Evolutionary conservation across 2,888 invertebrate genomes (phyloP), one percentile per base, ranked within the genome.

Genomic region (Mythimna impura): DNA sequence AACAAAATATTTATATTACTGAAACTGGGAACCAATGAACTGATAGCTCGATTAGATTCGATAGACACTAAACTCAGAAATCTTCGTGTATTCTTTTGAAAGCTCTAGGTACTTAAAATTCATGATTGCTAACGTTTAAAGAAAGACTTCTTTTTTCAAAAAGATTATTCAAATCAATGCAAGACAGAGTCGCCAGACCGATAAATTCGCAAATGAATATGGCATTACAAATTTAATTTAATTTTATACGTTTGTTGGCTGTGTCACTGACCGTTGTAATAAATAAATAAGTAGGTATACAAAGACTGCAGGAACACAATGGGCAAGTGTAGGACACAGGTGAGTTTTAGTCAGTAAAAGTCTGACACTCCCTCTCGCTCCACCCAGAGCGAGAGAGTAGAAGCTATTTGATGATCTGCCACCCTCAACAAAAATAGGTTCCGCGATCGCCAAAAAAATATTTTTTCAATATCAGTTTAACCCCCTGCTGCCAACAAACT

Each of bases 161-260:
- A 71, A 80, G 55, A 80, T 66, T 69, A 73, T 79, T 79, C 80
- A 80, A 82, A 85, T 86, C 80, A 81, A 78, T 78, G 76, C 74
- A 75, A 78, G 77, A 78, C 78, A 71, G 73, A 83, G 76, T 82
- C 67, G 78, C 77, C 69, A 87, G 84, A 87, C 86, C 74, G 82
- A 87, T 75, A 78, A 85, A 87, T 82, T 78, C 67, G 66, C 73
- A 78, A 84, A 82, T 81, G 82, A 87, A 82, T 77, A 76, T 81
- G 71, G 74, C 78, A 80, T 78, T 82, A 75, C 36, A 81, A 75
- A 79, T 75, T 66, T 74, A 64, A 72, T 78, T 79, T 81, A 73
- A 40, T 77, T 80, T 76, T 43, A 63, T 54, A 67, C 50, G 50
- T 71, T 50, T 65, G 8, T 54, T 60, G n/a, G n/a, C 62, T 50